Conservation (phyloP, 2,888 invertebrate genomes). For the Lasioglossum pauxillum region DNA sequence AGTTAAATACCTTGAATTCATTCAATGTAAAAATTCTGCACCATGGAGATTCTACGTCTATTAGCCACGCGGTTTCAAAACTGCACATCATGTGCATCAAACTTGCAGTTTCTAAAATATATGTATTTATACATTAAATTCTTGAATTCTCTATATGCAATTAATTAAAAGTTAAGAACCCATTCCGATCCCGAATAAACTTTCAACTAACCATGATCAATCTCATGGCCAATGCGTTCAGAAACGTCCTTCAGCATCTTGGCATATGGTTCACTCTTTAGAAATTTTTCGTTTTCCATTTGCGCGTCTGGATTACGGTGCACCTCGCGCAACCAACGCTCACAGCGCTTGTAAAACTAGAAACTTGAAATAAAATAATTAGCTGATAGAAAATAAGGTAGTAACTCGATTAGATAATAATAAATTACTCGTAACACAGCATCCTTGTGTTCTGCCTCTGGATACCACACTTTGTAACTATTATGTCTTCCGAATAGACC, state of each 20-base stretch:
- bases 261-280: constrained; percentile 86
- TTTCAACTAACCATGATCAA: constrained; percentile 78
- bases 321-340: constrained; percentile 89
- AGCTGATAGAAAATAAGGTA: constrained; percentile 18
- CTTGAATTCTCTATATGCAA: not conserved
- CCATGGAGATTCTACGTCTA: constrained; percentile 89
- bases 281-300: constrained; percentile 86
- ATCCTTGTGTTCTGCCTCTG: constrained; percentile 88
- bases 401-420: not conserved
- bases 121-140: not conserved
- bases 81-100: constrained; percentile 91
- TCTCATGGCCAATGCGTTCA: constrained; percentile 86
- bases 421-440: constrained; percentile 88
- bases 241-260: constrained; percentile 87
- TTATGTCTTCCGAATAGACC: constrained; percentile 90
- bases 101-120: constrained; percentile 86
- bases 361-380: constrained; percentile 77
- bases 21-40: constrained; percentile 89
- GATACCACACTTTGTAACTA: constrained; percentile 88
- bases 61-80: constrained; percentile 93
- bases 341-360: constrained; percentile 92
- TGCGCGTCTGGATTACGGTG: constrained; percentile 88
- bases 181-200: not conserved
- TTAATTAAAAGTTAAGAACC: not conserved
- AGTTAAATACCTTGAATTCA: constrained; percentile 85